Base-by-base conservation (phyloP, 2,888 invertebrate genomes). In the Agrochola litura region DNA sequence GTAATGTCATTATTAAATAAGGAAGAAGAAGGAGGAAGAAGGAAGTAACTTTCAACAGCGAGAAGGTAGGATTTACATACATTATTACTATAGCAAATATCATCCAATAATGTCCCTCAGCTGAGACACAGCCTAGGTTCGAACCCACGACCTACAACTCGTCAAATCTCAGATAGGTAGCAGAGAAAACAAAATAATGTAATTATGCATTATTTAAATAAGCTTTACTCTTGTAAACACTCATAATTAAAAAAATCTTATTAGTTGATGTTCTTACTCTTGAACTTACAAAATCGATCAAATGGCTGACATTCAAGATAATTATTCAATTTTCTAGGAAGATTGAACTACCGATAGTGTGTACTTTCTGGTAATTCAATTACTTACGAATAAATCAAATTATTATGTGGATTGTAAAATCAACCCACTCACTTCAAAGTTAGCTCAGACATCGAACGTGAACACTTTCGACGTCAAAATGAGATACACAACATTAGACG, bases 281-380 rank as follows among this genome's bases (percentile, higher is more conserved):
- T 49, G 49, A 74, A 60, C 37, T 37, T 12, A 61, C n/a, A 43
- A 22, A 9, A 75, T 75, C 30, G 74, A 52, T 74, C 25, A 74
- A 25, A 46, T 74, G 8, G 5, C 25, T 60, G 74, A 30, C 52
- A 52, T n/a, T 30, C n/a, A n/a, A 10, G 30, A 19, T n/a, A 3
- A 16, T 41, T 6, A 0, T 8, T 52, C 52, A 52, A 52, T 52
- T 16, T 52, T 52, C 16, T 67, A 49, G 46, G 14, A 5, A 14
- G 46, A 46, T 46, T 46, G 46, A 46, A 12, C 46, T 46, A 46
- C 46, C 46, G 10, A 46, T 46, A 5, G 46, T 49, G 14, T 14
- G 14, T 14, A 49, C 14, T 49, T 14, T 52, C 5, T 6, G 46
- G 14, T 14, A 49, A 14, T 49, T 49, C 14, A 49, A 49, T 14